Base-by-base conservation (phyloP, 2,113 vertebrate species). In the Gracilinanus agilis region DNA sequence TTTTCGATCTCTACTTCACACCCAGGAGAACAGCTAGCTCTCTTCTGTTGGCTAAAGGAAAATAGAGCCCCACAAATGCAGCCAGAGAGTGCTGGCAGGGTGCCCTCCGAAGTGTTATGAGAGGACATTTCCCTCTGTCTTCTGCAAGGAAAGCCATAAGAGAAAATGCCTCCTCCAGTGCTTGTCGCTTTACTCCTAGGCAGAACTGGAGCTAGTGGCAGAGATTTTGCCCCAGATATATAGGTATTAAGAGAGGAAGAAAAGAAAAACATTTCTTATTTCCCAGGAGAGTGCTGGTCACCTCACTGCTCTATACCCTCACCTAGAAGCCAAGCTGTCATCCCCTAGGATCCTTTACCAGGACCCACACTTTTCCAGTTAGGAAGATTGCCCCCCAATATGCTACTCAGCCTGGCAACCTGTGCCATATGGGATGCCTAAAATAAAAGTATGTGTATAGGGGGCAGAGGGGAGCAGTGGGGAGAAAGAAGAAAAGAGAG, bases 1-100 rank as follows among this genome's bases (percentile, higher is more conserved):
- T 88, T 93, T 93, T 54, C 27, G 24, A 92, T 90, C 90, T 61
- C n/a, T 92, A 53, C 44, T 90, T 91, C 55, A 53, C 23, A 53
- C 40, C 90, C 75, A 11, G 92, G 93, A 90, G 27, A 93, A 44
- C 27, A 75, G 91, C 40, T 29, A 90, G 90, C 44, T 56, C 67
- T 40, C 58, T 40, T 83, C 90, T 54, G 29, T 67, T 89, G 83
- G 44, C 44, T 49, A 88, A 92, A 24, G 25, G 88, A 67, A 92
- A 55, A 49, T 53, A 67, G 55, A 88, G 40, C 27, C 44, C 27
- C 53, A 29, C 24, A n/a, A 21, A 49, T 40, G 13, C 19, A 88
- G 54, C 16, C 25, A 9, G 92, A 92, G 49, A 54, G 9, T 54
- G 54, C 67, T 53, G 34, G 56, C 34, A 53, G 19, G 21, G 23